phyloP scores from a whole-genome alignment of 2,888 invertebrate species.

The Hemithea aestivaria region DNA sequence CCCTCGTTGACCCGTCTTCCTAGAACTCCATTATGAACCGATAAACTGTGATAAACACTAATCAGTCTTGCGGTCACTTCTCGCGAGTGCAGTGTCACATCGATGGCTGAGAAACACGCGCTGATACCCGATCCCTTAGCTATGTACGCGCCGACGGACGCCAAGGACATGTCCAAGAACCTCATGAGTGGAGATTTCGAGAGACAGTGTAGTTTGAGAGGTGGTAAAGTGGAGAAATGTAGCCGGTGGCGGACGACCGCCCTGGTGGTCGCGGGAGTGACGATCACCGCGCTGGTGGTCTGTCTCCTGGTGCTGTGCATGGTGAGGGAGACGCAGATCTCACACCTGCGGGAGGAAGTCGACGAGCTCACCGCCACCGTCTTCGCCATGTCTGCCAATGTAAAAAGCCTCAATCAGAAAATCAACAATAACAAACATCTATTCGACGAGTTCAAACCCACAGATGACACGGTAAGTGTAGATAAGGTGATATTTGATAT shows the following conservation, averaged over 20 bases:
- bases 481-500: not conserved
- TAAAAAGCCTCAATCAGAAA: conserved; percentile 59
- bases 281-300: conserved; percentile 35
- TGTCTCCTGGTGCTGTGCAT: conserved; percentile 59
- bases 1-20: conserved; percentile 39
- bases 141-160: conserved; percentile 63
- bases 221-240: conserved; percentile 45
- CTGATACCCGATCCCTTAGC: conserved; percentile 54
- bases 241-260: conserved; percentile 43
- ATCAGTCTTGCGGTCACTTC: conserved; percentile 36
- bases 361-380: conserved; percentile 61
- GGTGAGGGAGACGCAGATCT: conserved; percentile 58
- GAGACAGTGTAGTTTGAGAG: conserved; percentile 57
- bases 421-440: conserved; percentile 52
- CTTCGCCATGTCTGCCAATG: conserved; percentile 56
- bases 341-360: conserved; percentile 54
- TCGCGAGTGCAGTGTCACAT: conserved; percentile 52
- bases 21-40: conserved; percentile 57
- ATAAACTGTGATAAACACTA: conserved; percentile 44
- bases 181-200: conserved; percentile 70
- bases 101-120: conserved; percentile 68
- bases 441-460: conserved; percentile 56
- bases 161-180: conserved; percentile 65
- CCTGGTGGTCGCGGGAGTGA: conserved; percentile 36
- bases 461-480: conserved; percentile 67